phyloP scores from a whole-genome alignment of 2,888 invertebrate species.

The Drosophila ezoana region DNA sequence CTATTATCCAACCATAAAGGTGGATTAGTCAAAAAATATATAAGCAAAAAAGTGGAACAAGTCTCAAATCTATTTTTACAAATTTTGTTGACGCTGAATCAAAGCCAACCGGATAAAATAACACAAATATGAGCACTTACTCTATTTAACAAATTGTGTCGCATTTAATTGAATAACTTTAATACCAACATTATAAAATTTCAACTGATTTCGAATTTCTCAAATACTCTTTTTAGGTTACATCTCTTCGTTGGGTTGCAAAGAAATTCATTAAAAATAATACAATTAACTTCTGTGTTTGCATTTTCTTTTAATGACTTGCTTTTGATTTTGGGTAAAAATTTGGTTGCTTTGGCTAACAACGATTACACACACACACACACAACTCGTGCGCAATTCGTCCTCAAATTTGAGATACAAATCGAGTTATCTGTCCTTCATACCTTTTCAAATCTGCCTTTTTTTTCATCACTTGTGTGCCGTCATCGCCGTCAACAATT shows the following conservation, averaged over 20 bases:
- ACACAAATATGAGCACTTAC: no score
- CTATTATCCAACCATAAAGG: no score
- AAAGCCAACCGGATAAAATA: no score
- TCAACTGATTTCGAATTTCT: neutral
- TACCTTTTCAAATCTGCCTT: conserved; percentile 6
- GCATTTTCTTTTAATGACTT: conserved; percentile 3
- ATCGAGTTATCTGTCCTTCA: conserved; percentile 15
- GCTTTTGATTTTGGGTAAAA: conserved; percentile 9
- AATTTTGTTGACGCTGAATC: no score
- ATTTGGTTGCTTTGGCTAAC: neutral
- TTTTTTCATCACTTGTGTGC: conserved; percentile 24
- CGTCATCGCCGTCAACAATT: conserved; percentile 7
- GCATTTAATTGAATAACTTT: no score
- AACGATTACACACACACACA: conserved; percentile 7
- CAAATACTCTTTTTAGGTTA: neutral
- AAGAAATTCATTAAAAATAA: conserved; percentile 5
- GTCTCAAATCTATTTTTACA: no score
- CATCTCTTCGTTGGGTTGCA: neutral
- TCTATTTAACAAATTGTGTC: no score
- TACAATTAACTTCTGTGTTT: conserved; percentile 16
- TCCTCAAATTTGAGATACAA: conserved; percentile 11
- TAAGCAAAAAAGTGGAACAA: no score
- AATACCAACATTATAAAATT: neutral
- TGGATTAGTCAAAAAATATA: no score
- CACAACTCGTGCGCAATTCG: conserved; percentile 21